Base-by-base conservation (phyloP, 35 echinoderm and acorn worm genomes). In the Anneissia japonica region DNA sequence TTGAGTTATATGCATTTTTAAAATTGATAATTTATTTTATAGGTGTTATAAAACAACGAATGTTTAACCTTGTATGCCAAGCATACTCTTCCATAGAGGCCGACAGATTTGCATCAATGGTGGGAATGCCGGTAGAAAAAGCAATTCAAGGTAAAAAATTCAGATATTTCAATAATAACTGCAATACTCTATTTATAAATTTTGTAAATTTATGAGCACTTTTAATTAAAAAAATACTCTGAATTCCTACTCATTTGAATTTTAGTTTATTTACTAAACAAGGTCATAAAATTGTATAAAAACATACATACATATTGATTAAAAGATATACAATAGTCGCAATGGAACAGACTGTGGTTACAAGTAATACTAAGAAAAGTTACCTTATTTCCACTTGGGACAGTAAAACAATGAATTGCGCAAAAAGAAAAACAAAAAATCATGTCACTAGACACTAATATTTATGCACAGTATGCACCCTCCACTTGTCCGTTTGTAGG, bases 61-160 rank as follows among this genome's bases (percentile, higher is more conserved):
- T 93, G 55, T 99, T 94, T 72, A 76, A 93, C n/a, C 74, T 99
- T 46, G 86, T 99, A 74, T 84, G 91, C 37, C 83, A 86, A 84
- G 89, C 86, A 31, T 94, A 99, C 84, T 94, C 96, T 77, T 91
- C 92, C 26, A 99, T 94, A 32, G 92, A 88, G 82, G 87, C 86
- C 21, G 92, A 99, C 23, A 85, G 91, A 86, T 99, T 99, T 87
- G 92, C 92, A 87, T 35, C 84, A 0, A 91, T 91, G 80, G 74
- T 93, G 14, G 96, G 91, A 45, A 83, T 99, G 39, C 89, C 88
- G 19, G 86, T 89, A 23, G 96, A 99, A 28, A 88, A 94, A 87
- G 96, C 96, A 21, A 87, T 99, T 31, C 84, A 91, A 83, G 91
- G 96, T 99, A 87, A 84, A 41, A 81, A 76, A 31, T 31, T 26